Base-by-base conservation (phyloP, 2,888 invertebrate genomes). In the Apotomis capreana region DNA sequence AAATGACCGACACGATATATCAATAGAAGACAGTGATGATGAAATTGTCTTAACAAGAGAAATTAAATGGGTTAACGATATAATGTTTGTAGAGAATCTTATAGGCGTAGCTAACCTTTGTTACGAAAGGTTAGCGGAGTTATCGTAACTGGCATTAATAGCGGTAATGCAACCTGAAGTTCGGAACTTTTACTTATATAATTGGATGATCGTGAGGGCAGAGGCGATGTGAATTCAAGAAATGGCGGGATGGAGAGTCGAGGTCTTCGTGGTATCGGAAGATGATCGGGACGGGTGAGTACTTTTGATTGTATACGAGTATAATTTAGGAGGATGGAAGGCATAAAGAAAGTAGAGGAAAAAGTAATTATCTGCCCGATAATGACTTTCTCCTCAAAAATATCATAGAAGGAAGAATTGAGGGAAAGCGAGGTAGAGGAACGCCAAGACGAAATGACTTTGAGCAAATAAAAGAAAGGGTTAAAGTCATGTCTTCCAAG, bases 61-160 rank as follows among this genome's bases (percentile, higher is more conserved):
- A 69, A 63, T 37, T 8, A 63, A 69, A 57, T 68, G 52, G 37
- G 52, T 26, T 68, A 69, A 69, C 62, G 49, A 69, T 36, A 13
- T 61, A 61, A 52, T 58, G 67, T 44, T 55, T 40, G 58, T 15
- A 59, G 37, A 44, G 9, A 60, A 60, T 68, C 52, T 49, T 52
- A 64, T 36, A 46, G 51, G 40, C 44, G 63, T 76, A 76, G 70
- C 74, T 86, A 84, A 87, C 87, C 87, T 87, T 84, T 86, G 75
- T 69, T 69, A 40, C 62, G 68, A 83, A 81, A 87, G 87, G 87
- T 87, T 84, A 84, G 79, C 74, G 74, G 81, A 79, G 79, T 83
- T 84, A 80, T 79, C 73, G 79, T 76, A 78, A 76, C 70, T 60
- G 61, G 46, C 63, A 58, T 73, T 74, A 75, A 74, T 76, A 76